phyloP scores from a whole-genome alignment of 1,140 invertebrate genomes.

The Bradysia coprophila region DNA sequence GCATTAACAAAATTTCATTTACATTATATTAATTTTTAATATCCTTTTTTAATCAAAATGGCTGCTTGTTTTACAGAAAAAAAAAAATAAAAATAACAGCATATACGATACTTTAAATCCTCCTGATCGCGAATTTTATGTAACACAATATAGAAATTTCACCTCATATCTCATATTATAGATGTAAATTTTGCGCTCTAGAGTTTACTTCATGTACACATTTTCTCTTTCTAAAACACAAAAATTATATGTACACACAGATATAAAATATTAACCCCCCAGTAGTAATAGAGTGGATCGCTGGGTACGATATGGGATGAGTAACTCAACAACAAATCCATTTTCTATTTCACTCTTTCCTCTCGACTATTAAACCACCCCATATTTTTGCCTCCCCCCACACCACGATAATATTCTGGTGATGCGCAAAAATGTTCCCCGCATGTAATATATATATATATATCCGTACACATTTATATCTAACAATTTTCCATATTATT shows the following conservation, averaged over 20 bases:
- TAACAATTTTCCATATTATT: neutral
- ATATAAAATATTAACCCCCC: neutral
- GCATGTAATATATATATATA: neutral
- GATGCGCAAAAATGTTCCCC: neutral
- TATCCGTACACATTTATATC: no score
- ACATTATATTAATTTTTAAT: slow-evolving; percentile 4
- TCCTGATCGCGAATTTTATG: neutral
- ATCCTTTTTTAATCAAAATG: slow-evolving; percentile 3
- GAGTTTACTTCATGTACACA: neutral
- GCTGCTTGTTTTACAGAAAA: neutral
- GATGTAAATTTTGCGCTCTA: no score
- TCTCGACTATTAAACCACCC: neutral
- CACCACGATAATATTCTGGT: neutral
- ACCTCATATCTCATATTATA: no score
- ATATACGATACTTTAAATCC: neutral
- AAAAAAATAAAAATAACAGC: no score
- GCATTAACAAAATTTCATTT: slow-evolving; percentile 4
- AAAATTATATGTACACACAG: neutral
- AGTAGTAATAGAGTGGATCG: neutral
- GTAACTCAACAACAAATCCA: neutral
- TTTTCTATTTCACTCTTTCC: neutral
- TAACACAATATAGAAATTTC: no score
- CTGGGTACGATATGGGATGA: neutral
- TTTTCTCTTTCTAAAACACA: neutral
- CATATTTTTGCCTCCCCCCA: neutral